These are phyloP conservation scores for Drymonia ruficornis DNA, from an alignment of 2,888 invertebrate genomes.

Conservation along the genomic window DNA sequence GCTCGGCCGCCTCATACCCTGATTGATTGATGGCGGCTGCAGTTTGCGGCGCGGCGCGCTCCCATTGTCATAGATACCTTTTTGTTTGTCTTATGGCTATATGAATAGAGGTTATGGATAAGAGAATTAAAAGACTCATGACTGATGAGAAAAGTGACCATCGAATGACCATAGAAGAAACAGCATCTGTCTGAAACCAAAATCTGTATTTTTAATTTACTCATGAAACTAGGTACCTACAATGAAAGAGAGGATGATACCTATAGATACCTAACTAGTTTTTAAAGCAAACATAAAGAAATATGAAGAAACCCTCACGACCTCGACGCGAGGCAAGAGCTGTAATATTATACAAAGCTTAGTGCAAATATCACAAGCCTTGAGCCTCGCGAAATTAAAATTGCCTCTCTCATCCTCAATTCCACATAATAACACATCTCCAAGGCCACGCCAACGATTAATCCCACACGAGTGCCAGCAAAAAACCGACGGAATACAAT, in stretches of 20 bases:
- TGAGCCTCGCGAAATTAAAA: constrained; percentile 3
- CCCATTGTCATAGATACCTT: not conserved
- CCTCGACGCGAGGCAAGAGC: not conserved
- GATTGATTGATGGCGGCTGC: constrained; percentile 29
- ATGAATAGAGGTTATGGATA: too few relatives aligned
- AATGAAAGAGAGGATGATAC: too few relatives aligned
- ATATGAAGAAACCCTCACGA: not conserved
- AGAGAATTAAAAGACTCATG: too few relatives aligned
- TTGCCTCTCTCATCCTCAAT: constrained; percentile 4
- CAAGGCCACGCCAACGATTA: constrained; percentile 45
- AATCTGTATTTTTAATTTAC: too few relatives aligned
- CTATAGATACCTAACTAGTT: too few relatives aligned
- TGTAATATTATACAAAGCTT: not conserved
- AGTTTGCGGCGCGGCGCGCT: not conserved
- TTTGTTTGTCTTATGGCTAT: not conserved
- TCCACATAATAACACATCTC: constrained; percentile 8
- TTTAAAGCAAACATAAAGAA: too few relatives aligned
- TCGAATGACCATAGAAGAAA: too few relatives aligned
- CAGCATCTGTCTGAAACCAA: too few relatives aligned
- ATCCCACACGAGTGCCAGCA: constrained; percentile 33
- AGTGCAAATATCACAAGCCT: not conserved
- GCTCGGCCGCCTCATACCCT: constrained; percentile 8
- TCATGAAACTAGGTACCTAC: too few relatives aligned
- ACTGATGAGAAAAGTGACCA: too few relatives aligned
- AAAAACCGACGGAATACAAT: constrained; percentile 47